Base-by-base conservation (phyloP, 2,888 invertebrate genomes). In the Hedya salicella region DNA sequence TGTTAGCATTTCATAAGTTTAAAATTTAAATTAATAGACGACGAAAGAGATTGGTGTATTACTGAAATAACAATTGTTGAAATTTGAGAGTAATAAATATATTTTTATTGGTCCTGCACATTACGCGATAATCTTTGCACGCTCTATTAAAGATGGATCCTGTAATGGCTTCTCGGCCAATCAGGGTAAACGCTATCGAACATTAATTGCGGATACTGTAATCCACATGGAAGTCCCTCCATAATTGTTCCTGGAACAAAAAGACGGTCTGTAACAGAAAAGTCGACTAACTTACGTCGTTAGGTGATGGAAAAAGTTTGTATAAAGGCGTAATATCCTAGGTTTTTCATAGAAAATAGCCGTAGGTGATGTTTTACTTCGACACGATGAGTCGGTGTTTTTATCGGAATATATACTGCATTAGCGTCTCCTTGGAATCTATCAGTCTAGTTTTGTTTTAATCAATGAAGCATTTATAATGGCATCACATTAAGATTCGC, bases 131-230 rank as follows among this genome's bases (percentile, higher is more conserved):
- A 46, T 62, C 53, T 21, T 54, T 62, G 53, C 56, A 17, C 25
- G 30, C 14, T 36, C 54, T 52, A 62, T 53, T 46, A 62, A 19
- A 46, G 53, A 39, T 53, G 61, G 46, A 46, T 67, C 67, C 50
- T 39, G 25, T 62, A 36, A 56, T 59, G 57, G 68, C 75, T 62
- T 65, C 67, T 68, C 63, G 62, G 71, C 73, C 78, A 78, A 79
- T 79, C 78, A 78, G 76, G 76, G 73, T 80, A 81, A 81, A 77
- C 75, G 75, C 72, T 74, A 78, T 74, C 74, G 74, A 74, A 74
- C 76, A 76, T 79, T 81, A 77, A 82, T 82, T 81, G 80, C 78
- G 77, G 79, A 80, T 79, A 74, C 70, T 13, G 46, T 54, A 53
- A 80, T 77, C 73, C 75, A 78, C 78, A 79, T 78, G 75, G 73